Evolutionary conservation across 2,888 invertebrate species (phyloP).

Genomic region (Barypeithes pellucidus): DNA sequence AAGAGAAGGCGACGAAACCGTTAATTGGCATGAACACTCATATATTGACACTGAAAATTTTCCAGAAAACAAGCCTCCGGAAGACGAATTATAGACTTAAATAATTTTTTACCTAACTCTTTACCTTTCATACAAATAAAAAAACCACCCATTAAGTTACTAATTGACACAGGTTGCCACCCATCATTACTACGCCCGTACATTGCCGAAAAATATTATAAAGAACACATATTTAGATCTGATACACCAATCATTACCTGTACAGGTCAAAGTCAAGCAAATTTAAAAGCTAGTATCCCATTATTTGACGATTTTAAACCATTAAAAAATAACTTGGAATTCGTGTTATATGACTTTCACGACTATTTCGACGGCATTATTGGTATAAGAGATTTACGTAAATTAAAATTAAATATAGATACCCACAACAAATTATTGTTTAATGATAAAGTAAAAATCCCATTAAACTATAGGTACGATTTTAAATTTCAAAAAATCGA

Average conservation of each 20-base stretch:
- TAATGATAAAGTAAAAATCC: slow-evolving; percentile 32
- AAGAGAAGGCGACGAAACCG: neutral
- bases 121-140: slow-evolving; percentile 46
- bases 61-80: neutral
- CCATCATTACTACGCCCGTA: slow-evolving; percentile 42
- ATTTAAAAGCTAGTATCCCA: slow-evolving; percentile 41
- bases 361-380: slow-evolving; percentile 50
- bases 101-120: slow-evolving; percentile 19
- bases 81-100: neutral
- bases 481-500: slow-evolving; percentile 29
- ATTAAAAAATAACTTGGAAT: slow-evolving; percentile 9
- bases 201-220: slow-evolving; percentile 42
- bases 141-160: slow-evolving; percentile 40
- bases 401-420: slow-evolving; percentile 36
- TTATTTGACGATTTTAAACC: slow-evolving; percentile 37
- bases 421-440: slow-evolving; percentile 29
- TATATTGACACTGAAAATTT: too few relatives aligned
- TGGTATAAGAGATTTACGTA: slow-evolving; percentile 39
- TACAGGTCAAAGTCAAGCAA: slow-evolving; percentile 23
- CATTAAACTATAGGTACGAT: slow-evolving; percentile 17
- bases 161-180: slow-evolving; percentile 49
- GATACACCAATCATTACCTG: slow-evolving; percentile 33
- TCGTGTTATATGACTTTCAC: slow-evolving; percentile 44
- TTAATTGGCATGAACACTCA: too few relatives aligned
- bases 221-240: slow-evolving; percentile 23